These are phyloP conservation scores for Podiceps cristatus DNA, from an alignment of 2,113 vertebrate genomes.

Conservation along the genomic window DNA sequence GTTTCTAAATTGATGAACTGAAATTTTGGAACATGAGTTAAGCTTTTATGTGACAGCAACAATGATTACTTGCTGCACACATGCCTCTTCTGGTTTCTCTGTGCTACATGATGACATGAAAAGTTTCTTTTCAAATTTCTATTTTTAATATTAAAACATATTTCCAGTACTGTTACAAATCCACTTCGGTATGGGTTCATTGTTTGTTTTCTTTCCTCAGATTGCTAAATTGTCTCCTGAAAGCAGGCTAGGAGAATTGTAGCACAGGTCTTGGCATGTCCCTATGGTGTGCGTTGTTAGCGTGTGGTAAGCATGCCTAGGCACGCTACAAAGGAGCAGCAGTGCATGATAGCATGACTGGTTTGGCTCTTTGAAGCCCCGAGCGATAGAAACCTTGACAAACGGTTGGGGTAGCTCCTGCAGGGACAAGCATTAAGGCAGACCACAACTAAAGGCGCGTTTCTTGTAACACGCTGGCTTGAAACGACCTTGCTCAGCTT, in stretches of 20 bases:
- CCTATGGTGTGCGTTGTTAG: accelerated
- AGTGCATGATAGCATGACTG: neutral
- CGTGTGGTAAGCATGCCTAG: neutral
- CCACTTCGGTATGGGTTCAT: accelerated
- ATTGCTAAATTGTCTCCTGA: neutral
- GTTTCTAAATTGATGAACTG: neutral
- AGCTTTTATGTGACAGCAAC: neutral
- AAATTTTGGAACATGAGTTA: neutral
- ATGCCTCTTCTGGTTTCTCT: neutral
- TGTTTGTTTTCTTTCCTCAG: neutral
- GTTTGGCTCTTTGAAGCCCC: neutral
- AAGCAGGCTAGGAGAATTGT: neutral
- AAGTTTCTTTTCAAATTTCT: neutral
- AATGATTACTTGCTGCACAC: neutral
- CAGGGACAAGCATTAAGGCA: neutral
- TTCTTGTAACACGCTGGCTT: neutral
- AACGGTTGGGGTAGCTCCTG: neutral
- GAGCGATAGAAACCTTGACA: neutral
- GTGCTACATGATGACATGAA: neutral
- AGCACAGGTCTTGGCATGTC: neutral
- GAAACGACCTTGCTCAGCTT: neutral
- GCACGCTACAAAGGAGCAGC: neutral
- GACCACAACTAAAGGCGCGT: accelerated
- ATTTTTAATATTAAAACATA: neutral
- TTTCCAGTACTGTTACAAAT: neutral